A percentile compares a stretch with the other conserved stretches of the same genome.
These are phyloP conservation scores for Phrynocephalus vlangalii DNA, from an alignment of 2,797 vertebrate species.

Conservation along the genomic window DNA sequence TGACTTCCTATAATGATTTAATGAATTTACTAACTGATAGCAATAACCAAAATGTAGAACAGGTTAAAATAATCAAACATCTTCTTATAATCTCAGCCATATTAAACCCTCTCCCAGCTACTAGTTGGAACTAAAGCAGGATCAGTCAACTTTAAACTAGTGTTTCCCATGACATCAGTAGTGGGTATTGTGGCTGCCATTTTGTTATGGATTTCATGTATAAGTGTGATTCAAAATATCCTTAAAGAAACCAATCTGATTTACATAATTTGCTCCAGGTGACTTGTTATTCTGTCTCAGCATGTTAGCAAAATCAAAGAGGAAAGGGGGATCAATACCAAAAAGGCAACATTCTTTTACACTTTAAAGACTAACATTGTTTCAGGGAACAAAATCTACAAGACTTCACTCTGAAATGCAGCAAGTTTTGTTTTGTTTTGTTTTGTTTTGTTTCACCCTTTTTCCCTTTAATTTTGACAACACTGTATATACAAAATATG, in stretches of 20 bases:
- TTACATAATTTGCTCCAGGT: background rate
- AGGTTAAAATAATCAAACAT: background rate
- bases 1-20: slow-evolving; percentile 21
- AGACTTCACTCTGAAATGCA: too few species aligned
- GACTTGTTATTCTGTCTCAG: background rate
- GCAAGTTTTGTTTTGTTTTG: too few species aligned
- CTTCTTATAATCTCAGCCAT: background rate
- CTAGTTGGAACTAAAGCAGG: background rate
- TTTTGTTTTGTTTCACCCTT: too few species aligned
- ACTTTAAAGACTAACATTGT: too few species aligned
- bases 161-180: background rate
- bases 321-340: too few species aligned
- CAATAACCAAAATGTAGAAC: slow-evolving; percentile 23
- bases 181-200: background rate
- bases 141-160: background rate
- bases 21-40: background rate
- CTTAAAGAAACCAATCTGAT: background rate
- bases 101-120: background rate
- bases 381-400: too few species aligned
- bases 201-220: background rate
- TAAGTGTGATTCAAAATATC: background rate
- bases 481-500: background rate
- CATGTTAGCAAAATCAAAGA: too few species aligned
- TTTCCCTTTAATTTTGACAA: too few species aligned
- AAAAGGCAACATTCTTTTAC: too few species aligned